These are phyloP conservation scores for Neodontobutis hainanensis DNA, from an alignment of 2,113 vertebrate genomes.

Conservation along the genomic window DNA sequence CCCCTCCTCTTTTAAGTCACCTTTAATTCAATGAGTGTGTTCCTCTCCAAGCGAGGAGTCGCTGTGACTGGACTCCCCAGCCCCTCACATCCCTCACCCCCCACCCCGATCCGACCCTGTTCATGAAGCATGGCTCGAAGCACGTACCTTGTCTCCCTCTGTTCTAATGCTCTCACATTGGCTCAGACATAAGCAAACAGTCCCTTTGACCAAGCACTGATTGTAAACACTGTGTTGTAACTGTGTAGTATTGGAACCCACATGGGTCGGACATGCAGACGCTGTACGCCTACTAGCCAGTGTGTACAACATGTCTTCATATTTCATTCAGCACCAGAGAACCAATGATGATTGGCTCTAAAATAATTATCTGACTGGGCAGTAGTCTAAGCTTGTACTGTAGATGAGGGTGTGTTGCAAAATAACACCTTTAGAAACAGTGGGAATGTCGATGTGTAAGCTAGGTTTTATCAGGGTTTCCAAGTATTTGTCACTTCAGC, in stretches of 20 bases:
- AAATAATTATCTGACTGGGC: too few species aligned
- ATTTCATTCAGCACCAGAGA: too few species aligned
- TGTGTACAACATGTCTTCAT: too few species aligned
- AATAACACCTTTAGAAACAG: neutral
- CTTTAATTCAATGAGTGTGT: constrained; percentile 40
- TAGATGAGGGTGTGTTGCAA: neutral
- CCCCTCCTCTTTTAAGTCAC: constrained; percentile 36
- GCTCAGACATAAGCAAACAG: constrained; percentile 80
- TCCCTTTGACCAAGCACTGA: constrained; percentile 71
- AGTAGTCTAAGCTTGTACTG: too few species aligned
- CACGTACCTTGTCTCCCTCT: constrained; percentile 78
- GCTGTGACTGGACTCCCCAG: constrained; percentile 67
- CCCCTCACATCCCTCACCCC: constrained; percentile 62
- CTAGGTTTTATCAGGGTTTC: constrained; percentile 30
- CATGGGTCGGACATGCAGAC: neutral
- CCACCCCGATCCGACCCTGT: constrained; percentile 55
- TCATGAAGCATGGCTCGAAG: constrained; percentile 74
- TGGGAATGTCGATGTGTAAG: neutral
- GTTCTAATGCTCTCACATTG: constrained; percentile 67
- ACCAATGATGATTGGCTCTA: too few species aligned
- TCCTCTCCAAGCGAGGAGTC: constrained; percentile 72
- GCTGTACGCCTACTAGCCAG: neutral
- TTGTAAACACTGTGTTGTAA: constrained; percentile 51
- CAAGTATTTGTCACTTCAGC: constrained; percentile 17
- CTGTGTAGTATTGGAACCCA: constrained; percentile 21